These are phyloP conservation scores for Chrysemys picta DNA, from an alignment of 2,113 vertebrate genomes.

Conservation along the genomic window DNA sequence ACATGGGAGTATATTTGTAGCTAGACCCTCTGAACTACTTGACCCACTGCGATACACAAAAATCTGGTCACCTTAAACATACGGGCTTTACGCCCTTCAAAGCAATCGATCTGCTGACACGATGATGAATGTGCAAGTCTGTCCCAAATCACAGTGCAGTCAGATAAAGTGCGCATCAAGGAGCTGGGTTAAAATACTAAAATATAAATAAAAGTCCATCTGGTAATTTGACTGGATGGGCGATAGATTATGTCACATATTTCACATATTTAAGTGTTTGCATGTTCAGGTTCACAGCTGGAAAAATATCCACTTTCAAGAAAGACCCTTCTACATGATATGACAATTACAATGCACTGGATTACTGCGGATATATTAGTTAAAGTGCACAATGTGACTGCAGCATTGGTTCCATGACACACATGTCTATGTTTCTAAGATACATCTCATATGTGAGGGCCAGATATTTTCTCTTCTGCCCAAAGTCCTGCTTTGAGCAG, in stretches of 20 bases:
- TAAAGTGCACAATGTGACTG: neutral
- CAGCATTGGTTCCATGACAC: neutral
- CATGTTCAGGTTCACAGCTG: neutral
- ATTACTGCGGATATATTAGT: neutral
- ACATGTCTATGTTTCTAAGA: neutral
- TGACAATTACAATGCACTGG: fast-evolving
- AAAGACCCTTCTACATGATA: neutral
- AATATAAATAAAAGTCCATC: neutral
- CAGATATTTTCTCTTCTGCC: neutral
- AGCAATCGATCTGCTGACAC: conserved; percentile 19
- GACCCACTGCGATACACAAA: neutral
- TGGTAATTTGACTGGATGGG: neutral
- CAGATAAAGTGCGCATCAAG: conserved; percentile 18
- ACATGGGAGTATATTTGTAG: neutral
- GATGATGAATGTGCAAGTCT: neutral
- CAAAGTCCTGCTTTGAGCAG: neutral
- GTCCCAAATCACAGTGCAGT: neutral
- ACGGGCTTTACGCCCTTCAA: neutral
- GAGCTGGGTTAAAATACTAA: conserved; percentile 24
- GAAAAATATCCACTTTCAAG: conserved; percentile 20
- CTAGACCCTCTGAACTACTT: neutral
- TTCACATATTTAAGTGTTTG: neutral
- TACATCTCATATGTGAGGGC: neutral
- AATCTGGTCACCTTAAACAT: neutral
- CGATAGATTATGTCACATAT: neutral